Evolutionary conservation across 2,797 vertebrate species (phyloP), one percentile per base, ranked within the genome.

Genomic region (Pteropus rufus): DNA sequence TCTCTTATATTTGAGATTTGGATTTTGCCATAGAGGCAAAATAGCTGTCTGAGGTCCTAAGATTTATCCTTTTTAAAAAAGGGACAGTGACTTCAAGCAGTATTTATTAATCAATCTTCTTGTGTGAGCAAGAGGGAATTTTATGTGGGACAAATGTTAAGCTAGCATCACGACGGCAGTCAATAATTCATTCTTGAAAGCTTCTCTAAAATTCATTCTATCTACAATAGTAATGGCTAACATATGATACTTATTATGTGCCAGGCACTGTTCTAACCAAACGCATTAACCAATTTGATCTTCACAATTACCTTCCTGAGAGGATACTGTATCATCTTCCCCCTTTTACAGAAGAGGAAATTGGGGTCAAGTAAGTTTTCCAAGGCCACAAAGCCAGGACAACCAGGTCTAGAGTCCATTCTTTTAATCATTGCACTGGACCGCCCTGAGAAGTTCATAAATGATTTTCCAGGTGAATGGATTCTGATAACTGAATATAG

Each of bases 1-100:
- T 69, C n/a, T 93, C 46, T 89, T 62, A 34, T 21, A 92, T 70
- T 60, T 95, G 64, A 80, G 19, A 73, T 90, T 84, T 95, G 72
- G 65, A 95, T 83, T 87, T 92, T 95, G n/a, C 34, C 94, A 96
- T 23, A 92, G 52, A 84, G 14, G 41, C 72, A 96, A 95, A 92
- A 76, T 11, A 92, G 70, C 34, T 91, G 15, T 58, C 85, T 91
- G 72, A 95, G 75, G 52, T 39, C 23, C n/a, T 73, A 23, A 56
- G 16, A 81, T 65, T 92, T 90, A 89, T 75, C 90, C 31, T 65
- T 91, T 79, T 60, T 15, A 9, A 87, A 96, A 96, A 90, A 77
- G 36, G 31, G 34, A 85, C 29, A 85, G 73, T 60, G 34, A 91
- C n/a, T 90, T 94, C 69, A 96, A 89, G 26, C 18, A 44, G 44